Evolutionary conservation across 2,113 vertebrate species (phyloP).

Genomic region (Cichladusa arquata): DNA sequence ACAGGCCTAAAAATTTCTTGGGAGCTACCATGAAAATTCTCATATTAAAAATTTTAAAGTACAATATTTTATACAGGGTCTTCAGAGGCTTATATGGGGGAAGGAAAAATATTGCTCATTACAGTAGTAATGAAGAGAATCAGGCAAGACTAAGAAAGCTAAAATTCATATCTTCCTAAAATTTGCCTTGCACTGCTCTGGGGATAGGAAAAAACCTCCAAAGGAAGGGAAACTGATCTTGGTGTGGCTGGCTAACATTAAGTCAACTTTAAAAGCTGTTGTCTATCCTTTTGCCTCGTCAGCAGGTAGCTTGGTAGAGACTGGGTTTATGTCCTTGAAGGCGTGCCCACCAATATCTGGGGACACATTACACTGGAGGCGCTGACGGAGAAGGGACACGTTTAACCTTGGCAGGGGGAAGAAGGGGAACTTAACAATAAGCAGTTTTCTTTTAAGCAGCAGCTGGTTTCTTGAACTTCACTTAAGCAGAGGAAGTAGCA

Average conservation of each 20-base stretch:
- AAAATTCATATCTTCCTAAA: background rate
- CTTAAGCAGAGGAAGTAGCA: slow-evolving; percentile 67
- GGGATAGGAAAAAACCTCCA: background rate
- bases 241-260: background rate
- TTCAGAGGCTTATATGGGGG: background rate
- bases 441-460: slow-evolving; percentile 62
- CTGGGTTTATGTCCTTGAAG: slow-evolving; percentile 20
- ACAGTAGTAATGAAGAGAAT: background rate
- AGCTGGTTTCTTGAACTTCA: slow-evolving; percentile 70
- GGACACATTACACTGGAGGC: slow-evolving; percentile 50
- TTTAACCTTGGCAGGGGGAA: slow-evolving; percentile 63
- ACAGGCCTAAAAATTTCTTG: background rate
- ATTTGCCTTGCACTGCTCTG: background rate
- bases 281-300: background rate
- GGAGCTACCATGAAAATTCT: background rate
- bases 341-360: slow-evolving; percentile 40
- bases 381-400: slow-evolving; percentile 42
- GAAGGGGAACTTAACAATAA: slow-evolving; percentile 56
- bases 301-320: slow-evolving; percentile 6
- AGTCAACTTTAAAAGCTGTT: background rate
- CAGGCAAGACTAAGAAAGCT: background rate
- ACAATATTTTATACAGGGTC: background rate
- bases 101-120: background rate
- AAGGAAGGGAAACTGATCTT: background rate
- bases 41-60: background rate